These are phyloP conservation scores for Ceramica pisi DNA, from an alignment of 2,888 invertebrate species.

Conservation along the genomic window DNA sequence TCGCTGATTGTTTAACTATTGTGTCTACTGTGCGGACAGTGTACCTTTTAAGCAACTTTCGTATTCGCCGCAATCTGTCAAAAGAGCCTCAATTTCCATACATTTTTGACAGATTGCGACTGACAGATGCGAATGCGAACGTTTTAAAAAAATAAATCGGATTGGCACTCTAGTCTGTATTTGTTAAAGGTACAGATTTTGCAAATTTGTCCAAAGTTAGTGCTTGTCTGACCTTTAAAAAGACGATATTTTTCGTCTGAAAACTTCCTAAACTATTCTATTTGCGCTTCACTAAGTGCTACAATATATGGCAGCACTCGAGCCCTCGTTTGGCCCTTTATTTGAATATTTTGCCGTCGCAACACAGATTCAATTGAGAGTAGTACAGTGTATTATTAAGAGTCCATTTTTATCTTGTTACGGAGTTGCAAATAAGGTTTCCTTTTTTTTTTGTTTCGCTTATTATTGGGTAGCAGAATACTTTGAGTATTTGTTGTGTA, in stretches of 20 bases:
- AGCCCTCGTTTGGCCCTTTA: slow-evolving; percentile 39
- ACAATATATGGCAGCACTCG: slow-evolving; percentile 42
- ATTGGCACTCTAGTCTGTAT: too few relatives aligned
- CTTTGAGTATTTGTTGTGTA: slow-evolving; percentile 6
- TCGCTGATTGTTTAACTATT: too few relatives aligned
- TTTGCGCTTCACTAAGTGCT: slow-evolving; percentile 20
- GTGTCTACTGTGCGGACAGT: too few relatives aligned
- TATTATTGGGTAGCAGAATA: slow-evolving; percentile 7
- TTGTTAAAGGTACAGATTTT: neutral
- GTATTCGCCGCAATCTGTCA: too few relatives aligned
- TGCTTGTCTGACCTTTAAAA: slow-evolving; percentile 30
- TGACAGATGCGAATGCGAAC: too few relatives aligned
- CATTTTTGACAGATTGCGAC: too few relatives aligned
- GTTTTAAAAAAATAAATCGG: too few relatives aligned
- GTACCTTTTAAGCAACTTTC: too few relatives aligned
- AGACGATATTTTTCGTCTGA: slow-evolving; percentile 1
- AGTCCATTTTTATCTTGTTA: slow-evolving; percentile 39
- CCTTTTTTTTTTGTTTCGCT: neutral
- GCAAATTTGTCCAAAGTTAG: neutral
- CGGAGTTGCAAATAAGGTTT: slow-evolving; percentile 25
- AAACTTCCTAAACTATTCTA: slow-evolving; percentile 11
- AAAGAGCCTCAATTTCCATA: too few relatives aligned
- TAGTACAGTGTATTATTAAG: slow-evolving; percentile 28
- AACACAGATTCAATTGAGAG: slow-evolving; percentile 40
- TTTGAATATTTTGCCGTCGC: slow-evolving; percentile 56